Conservation (phyloP, 1,140 invertebrate species). For the Episyrphus balteatus region DNA sequence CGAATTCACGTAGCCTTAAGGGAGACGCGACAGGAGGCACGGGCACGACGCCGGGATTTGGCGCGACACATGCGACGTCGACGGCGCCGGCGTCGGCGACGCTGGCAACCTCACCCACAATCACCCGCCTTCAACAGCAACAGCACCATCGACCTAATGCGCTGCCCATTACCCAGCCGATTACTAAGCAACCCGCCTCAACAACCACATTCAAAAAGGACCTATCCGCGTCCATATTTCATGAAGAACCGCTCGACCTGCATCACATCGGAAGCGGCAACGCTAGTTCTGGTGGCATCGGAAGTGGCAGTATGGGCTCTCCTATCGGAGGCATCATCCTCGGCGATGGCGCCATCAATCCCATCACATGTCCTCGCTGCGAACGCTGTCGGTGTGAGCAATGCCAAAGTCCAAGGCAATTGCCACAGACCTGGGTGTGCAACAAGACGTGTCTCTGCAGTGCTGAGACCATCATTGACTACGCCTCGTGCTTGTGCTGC, state of each 20-base stretch:
- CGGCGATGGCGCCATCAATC: constrained; percentile 31
- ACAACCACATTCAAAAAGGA: constrained; percentile 42
- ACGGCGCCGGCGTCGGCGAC: constrained; percentile 18
- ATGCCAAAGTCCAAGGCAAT: constrained; percentile 68
- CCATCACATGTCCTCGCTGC: constrained; percentile 77
- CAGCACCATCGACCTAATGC: constrained; percentile 4
- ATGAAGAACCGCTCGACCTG: constrained; percentile 22
- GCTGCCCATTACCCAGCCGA: constrained; percentile 25
- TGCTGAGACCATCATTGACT: constrained; percentile 74
- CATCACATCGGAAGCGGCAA: constrained; percentile 10
- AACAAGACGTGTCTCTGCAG: constrained; percentile 76
- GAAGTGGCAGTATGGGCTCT: constrained; percentile 11
- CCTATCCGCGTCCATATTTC: constrained; percentile 31
- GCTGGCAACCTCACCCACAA: constrained; percentile 5
- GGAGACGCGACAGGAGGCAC: constrained; percentile 16
- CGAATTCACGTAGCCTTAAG: constrained; percentile 22
- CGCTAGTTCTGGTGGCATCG: constrained; percentile 3
- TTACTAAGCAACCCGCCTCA: constrained; percentile 45
- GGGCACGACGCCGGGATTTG: constrained; percentile 1
- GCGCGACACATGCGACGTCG: constrained; percentile 8
- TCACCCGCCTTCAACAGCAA: constrained; percentile 6
- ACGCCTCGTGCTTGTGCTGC: constrained; percentile 84
- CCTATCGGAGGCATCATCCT: constrained; percentile 18
- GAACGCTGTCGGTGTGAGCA: constrained; percentile 76
- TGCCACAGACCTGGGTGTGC: constrained; percentile 82